phyloP scores from a whole-genome alignment of 1,140 invertebrate genomes.

The Drosophila lacteicornis region DNA sequence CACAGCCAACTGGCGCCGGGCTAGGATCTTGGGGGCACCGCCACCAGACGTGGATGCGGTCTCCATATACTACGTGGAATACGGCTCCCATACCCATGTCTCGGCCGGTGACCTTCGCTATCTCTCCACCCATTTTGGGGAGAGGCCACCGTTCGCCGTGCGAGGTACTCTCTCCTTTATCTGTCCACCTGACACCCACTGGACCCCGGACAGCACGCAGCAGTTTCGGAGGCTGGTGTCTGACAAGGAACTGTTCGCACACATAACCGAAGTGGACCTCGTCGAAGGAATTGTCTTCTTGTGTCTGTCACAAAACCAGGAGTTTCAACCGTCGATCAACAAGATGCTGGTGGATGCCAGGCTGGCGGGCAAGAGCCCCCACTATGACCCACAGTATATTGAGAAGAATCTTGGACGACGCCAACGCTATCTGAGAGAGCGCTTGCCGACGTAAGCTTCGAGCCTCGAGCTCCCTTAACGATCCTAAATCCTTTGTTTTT shows the following conservation, averaged over 20 bases:
- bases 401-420: conserved; percentile 26
- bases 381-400: neutral
- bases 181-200: conserved; percentile 41
- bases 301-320: neutral
- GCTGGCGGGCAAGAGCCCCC: conserved; percentile 31
- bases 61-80: conserved; percentile 43
- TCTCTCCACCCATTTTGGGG: neutral
- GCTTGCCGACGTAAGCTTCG: conserved; percentile 39
- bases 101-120: conserved; percentile 7
- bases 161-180: conserved; percentile 48
- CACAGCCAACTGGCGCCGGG: conserved; percentile 26
- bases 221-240: conserved; percentile 3
- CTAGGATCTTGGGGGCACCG: conserved; percentile 13
- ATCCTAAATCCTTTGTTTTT: too few species aligned
- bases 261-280: conserved; percentile 31
- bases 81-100: conserved; percentile 13
- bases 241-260: neutral
- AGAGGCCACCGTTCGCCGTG: conserved; percentile 7
- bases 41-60: neutral
- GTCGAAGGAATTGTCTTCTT: conserved; percentile 22
- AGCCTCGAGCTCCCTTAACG: neutral
- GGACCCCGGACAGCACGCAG: neutral
- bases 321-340: neutral
- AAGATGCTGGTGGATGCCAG: conserved; percentile 1
- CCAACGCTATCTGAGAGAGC: conserved; percentile 51